Evolutionary conservation across 2,797 vertebrate genomes (phyloP), one percentile per base, ranked within the genome.

Genomic region (Paratrypauchen microcephalus): DNA sequence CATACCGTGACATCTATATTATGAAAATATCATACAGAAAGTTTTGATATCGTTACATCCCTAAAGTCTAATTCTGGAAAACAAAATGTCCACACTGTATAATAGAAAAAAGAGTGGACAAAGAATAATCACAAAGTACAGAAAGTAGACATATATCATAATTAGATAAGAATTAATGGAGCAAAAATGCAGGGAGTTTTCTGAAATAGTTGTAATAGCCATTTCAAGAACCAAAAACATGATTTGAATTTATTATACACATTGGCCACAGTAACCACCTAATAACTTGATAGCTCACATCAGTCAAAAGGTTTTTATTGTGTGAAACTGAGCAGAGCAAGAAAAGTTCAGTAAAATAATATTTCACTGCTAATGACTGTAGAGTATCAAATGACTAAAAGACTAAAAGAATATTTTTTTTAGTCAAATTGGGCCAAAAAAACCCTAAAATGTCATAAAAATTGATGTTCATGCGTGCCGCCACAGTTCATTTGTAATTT

Each of bases 81-180:
- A 36, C 32, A 2, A 36, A 36, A 36, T 36, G 32, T 36, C 7
- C 2, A 1, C 36, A 45, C 3, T n/a, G 11, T 0, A 50, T 12
- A 3, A 16, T 13, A 19, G 52, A 50, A 19, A 58, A 45, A 23
- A 7, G 55, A 41, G 60, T 21, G 15, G 60, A 62, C 52, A 65
- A 72, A 66, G 72, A 23, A 45, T 0, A 6, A 52, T 21, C 12
- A 24, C 39, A 52, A 59, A 28, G 71, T 13, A 52, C 32, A 36
- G 32, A 36, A 36, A 36, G 32, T 9, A 36, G 57, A 36, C 21
- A 57, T 48, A 66, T 18, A 41, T 74, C 57, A 65, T 30, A 73
- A 78, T 79, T 70, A 76, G 18, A 68, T n/a, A 39, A 4, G 24
- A 5, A 0, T 62, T 79, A 83, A 79, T 80, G 77, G 75, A 3